Percentiles rank a stretch among this genome's conserved stretches.
Conservation (phyloP, 2,113 vertebrate species). For the Amphiprion ocellaris region DNA sequence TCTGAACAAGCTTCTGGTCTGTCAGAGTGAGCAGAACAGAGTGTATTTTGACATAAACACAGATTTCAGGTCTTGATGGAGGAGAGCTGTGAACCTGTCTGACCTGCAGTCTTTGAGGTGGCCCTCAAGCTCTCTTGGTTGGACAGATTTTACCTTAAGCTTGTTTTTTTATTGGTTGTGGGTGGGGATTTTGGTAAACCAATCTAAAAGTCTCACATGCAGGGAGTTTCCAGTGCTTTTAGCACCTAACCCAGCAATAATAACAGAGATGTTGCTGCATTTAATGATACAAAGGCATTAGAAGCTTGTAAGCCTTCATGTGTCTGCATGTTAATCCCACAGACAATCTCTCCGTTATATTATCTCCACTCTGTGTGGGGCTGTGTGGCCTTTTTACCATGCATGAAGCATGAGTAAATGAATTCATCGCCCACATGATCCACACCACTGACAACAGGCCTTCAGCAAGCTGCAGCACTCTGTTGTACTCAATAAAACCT, state of each 20-base stretch:
- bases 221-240: constrained; percentile 42
- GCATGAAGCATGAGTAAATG: constrained; percentile 25
- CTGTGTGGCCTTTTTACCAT: constrained; percentile 57
- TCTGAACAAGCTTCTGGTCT: constrained; percentile 31
- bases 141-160: constrained; percentile 9
- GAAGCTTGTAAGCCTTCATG: neutral
- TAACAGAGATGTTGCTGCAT: neutral
- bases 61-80: constrained; percentile 26
- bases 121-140: neutral
- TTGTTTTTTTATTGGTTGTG: constrained; percentile 26
- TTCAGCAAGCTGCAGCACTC: constrained; percentile 5
- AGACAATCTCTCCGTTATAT: constrained; percentile 51
- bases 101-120: constrained; percentile 8
- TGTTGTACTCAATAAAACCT: constrained; percentile 11
- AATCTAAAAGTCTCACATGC: constrained; percentile 10
- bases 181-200: constrained; percentile 43
- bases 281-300: constrained; percentile 1
- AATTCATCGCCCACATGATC: constrained; percentile 37
- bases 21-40: constrained; percentile 32
- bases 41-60: constrained; percentile 68
- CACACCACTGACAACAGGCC: neutral
- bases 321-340: constrained; percentile 28
- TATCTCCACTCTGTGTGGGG: constrained; percentile 30
- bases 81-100: constrained; percentile 34
- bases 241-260: neutral